Evolutionary conservation across 53 echinoderm and acorn worm genomes (phyloP), one percentile per base, ranked within the genome.

Genomic region (Antedon mediterranea): DNA sequence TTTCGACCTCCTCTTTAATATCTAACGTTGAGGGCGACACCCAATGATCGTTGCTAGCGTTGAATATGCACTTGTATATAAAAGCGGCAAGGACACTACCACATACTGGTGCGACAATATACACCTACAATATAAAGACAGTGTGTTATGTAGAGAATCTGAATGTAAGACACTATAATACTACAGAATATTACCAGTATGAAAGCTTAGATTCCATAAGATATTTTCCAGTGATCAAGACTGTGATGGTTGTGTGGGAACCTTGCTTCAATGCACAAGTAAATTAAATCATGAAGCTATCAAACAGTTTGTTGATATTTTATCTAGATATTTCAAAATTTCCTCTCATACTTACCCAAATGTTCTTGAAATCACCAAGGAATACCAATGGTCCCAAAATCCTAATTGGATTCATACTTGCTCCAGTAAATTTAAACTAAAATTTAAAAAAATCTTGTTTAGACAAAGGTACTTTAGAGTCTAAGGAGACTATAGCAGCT

Each of bases 351-450:
- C 76, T 76, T 9, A 76, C 88, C 98, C 98, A 98, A 6, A 34
- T 15, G 28, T 71, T 71, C 11, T 74, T 79, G 14, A 77, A 43
- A 29, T 77, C 76, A 30, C 74, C 71, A 5, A 83, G 74, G 32
- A 98, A 75, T 20, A 98, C 78, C 0, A 92, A 82, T 20, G 98
- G 83, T 23, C 86, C 85, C 32, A 98, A 18, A 0, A 90, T 90
- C 73, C 98, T 88, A 29, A 88, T 90, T 43, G 98, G 98, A 77
- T 98, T 98, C 92, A 98, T 92, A 79, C 86, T 93, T 34, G 98
- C 98, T 43, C 93, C 86, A 26, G 98, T 90, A 76, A 98, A 93
- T 42, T 88, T 86, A 77, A 88, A 98, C 98, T 98, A 80, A 23
- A 79, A 79, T 26, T 28, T 72, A 76, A 43, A 43, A 75, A 79